Evolutionary conservation across 1,140 invertebrate genomes (phyloP).

Genomic region (fruit fly (Drosophila melanogaster)): Release_6_plus_ISO1_MT NC_004354.4:1977501-1978000

Average conservation of each 20-base stretch:
- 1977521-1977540: slow-evolving; percentile 77
- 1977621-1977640: neutral
- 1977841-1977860: slow-evolving; percentile 76
- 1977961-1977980: slow-evolving; percentile 1
- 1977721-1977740: slow-evolving; percentile 72
- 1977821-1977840: slow-evolving; percentile 9
- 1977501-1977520: slow-evolving; percentile 68
- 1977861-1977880: slow-evolving; percentile 48
- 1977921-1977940: slow-evolving; percentile 32
- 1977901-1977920: slow-evolving; percentile 40
- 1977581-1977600: slow-evolving; percentile 77
- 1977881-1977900: slow-evolving; percentile 73
- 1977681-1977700: slow-evolving; percentile 25
- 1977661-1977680: slow-evolving; percentile 50
- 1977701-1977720: neutral
- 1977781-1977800: neutral
- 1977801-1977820: slow-evolving; percentile 22
- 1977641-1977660: slow-evolving; percentile 53
- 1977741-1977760: slow-evolving; percentile 69
- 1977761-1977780: slow-evolving; percentile 66
- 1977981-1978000: slow-evolving; percentile 33
- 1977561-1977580: slow-evolving; percentile 75
- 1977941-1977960: slow-evolving; percentile 7
- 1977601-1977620: slow-evolving; percentile 48
- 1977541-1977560: slow-evolving; percentile 83